phyloP scores from a whole-genome alignment of 2,113 vertebrate species.

The Brachionichthys hirsutus region DNA sequence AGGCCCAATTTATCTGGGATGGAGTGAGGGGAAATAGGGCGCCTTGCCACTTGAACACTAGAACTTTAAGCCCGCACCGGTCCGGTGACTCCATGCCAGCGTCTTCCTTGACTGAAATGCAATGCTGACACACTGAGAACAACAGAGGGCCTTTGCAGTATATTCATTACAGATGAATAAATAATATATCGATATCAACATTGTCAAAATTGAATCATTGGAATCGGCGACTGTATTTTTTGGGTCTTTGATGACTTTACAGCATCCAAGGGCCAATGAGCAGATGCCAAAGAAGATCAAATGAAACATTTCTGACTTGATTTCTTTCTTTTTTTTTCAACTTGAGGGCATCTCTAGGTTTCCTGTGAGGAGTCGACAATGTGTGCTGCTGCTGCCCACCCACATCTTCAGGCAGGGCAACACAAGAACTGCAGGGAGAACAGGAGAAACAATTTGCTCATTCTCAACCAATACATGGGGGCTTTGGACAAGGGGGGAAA shows the following conservation, averaged over 20 bases:
- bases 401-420: constrained; percentile 61
- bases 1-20: constrained; percentile 79
- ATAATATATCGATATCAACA: constrained; percentile 5
- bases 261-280: background rate
- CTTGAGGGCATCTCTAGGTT: constrained; percentile 31
- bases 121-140: constrained; percentile 53
- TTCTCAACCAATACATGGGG: constrained; percentile 75
- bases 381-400: constrained; percentile 57
- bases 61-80: constrained; percentile 72
- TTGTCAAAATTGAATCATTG: background rate
- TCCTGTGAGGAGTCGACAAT: constrained; percentile 49
- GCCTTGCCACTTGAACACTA: constrained; percentile 74
- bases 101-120: constrained; percentile 66
- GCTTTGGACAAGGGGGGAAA: constrained; percentile 58
- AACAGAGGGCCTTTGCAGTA: constrained; percentile 38
- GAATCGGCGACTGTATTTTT: constrained; percentile 3
- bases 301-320: constrained; percentile 1
- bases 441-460: constrained; percentile 77
- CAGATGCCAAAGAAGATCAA: constrained; percentile 10
- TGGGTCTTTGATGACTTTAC: background rate
- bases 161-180: constrained; percentile 19
- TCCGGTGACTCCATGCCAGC: constrained; percentile 56
- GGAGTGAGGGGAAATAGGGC: constrained; percentile 76
- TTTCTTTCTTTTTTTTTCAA: constrained; percentile 19
- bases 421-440: constrained; percentile 61